phyloP scores from a whole-genome alignment of 1,140 invertebrate genomes.

The Lanistes nyassanus region DNA sequence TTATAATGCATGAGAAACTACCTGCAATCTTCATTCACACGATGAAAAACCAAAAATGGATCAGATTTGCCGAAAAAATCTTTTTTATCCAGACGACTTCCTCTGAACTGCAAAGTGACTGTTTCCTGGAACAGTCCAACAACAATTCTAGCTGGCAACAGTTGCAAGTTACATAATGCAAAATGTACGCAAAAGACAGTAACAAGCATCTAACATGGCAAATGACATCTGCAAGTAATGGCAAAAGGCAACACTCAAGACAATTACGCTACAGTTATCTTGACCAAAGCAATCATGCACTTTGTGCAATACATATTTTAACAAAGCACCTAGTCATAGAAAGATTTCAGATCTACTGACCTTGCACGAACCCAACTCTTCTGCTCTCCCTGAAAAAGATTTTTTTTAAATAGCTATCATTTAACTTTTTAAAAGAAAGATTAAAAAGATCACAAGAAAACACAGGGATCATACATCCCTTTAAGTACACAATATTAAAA shows the following conservation, averaged over 20 bases:
- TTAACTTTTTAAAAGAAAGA: neutral
- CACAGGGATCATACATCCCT: neutral
- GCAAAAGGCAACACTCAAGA: neutral
- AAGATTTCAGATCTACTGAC: constrained; percentile 31
- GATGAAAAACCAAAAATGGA: constrained; percentile 70
- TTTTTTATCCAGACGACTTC: constrained; percentile 70
- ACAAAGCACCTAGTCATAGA: neutral
- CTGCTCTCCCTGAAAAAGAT: constrained; percentile 52
- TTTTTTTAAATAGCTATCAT: constrained; percentile 15
- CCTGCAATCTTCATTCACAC: constrained; percentile 68
- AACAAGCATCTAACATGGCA: neutral
- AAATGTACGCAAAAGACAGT: neutral
- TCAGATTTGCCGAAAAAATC: constrained; percentile 72
- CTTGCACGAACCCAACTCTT: constrained; percentile 52
- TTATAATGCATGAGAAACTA: no score
- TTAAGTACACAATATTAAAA: neutral
- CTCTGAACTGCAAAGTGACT: constrained; percentile 68
- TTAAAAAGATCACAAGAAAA: neutral
- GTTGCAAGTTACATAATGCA: neutral
- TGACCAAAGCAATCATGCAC: neutral
- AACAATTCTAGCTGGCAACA: neutral
- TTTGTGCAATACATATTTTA: neutral
- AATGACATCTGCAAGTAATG: neutral
- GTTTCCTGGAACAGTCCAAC: constrained; percentile 61
- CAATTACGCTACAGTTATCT: neutral